Percentiles rank a stretch among this genome's conserved stretches.
phyloP scores from a whole-genome alignment of 2,888 invertebrate genomes.

The Eudemis profundana region DNA sequence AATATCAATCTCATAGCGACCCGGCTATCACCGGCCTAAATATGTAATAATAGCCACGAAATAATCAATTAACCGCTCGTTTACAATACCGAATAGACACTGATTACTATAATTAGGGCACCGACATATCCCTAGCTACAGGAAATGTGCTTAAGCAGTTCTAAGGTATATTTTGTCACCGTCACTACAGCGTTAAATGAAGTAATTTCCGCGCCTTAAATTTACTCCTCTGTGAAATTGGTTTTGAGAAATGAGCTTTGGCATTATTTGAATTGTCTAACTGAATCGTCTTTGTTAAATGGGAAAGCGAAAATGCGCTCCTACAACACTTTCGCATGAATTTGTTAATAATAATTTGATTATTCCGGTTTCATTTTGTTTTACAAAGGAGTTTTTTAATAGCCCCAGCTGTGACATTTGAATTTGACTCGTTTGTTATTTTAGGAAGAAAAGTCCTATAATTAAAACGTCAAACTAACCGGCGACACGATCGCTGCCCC shows the following conservation, averaged over 20 bases:
- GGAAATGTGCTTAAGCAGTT: slow-evolving; percentile 54
- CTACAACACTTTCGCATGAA: slow-evolving; percentile 24
- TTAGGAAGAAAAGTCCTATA: slow-evolving; percentile 30
- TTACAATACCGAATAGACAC: slow-evolving; percentile 44
- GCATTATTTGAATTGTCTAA: slow-evolving; percentile 62
- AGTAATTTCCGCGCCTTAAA: slow-evolving; percentile 72
- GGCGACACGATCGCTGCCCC: slow-evolving; percentile 45
- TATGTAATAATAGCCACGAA: slow-evolving; percentile 34
- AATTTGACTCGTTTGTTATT: slow-evolving; percentile 26
- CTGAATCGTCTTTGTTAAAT: slow-evolving; percentile 52
- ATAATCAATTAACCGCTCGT: slow-evolving; percentile 44
- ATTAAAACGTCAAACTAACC: slow-evolving; percentile 40
- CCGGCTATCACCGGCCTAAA: slow-evolving; percentile 10
- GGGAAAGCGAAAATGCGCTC: slow-evolving; percentile 54
- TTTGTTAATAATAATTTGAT: slow-evolving; percentile 19
- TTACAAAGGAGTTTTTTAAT: slow-evolving; percentile 4
- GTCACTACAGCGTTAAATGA: slow-evolving; percentile 63
- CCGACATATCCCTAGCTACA: slow-evolving; percentile 41
- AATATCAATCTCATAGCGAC: slow-evolving; percentile 21
- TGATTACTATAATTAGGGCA: slow-evolving; percentile 42
- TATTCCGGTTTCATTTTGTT: slow-evolving; percentile 14
- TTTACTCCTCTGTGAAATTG: slow-evolving; percentile 65
- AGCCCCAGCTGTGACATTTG: slow-evolving; percentile 23
- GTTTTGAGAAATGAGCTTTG: slow-evolving; percentile 61
- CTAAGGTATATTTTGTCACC: slow-evolving; percentile 61